These are phyloP conservation scores for Xiphorhynchus erythropygius DNA, from an alignment of 2,797 vertebrate genomes.

Conservation along the genomic window DNA sequence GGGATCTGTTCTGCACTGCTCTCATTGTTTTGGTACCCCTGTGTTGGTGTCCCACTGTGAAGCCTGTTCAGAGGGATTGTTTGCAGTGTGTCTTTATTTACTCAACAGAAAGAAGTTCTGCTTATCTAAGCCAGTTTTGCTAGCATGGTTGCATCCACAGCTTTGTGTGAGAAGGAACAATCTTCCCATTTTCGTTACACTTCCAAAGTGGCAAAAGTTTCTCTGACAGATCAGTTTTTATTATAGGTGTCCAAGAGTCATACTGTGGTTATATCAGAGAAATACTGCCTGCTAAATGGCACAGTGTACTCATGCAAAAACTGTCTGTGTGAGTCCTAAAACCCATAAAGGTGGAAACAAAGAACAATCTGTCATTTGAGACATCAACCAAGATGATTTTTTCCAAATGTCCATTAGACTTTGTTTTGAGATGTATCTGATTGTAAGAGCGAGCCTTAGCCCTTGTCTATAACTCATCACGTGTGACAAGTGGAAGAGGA, in stretches of 20 bases:
- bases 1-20: not conserved
- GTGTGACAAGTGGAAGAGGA: slow-evolving; percentile 6
- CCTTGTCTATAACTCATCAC: not conserved
- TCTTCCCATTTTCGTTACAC: not conserved
- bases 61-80: not conserved
- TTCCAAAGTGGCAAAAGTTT: not conserved
- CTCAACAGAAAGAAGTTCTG: not conserved
- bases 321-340: not conserved
- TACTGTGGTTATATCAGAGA: not conserved
- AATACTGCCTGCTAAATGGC: not conserved
- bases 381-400: not conserved
- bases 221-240: not conserved
- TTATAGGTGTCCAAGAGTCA: not conserved
- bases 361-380: slow-evolving; percentile 23
- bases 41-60: not conserved
- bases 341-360: not conserved
- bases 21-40: not conserved
- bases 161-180: not conserved
- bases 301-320: not conserved
- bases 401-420: not conserved
- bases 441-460: not conserved
- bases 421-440: not conserved
- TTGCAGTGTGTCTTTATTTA: not conserved
- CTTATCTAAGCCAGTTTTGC: not conserved
- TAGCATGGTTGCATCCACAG: not conserved